Base-by-base conservation (phyloP, 2,888 invertebrate genomes). In the Beris chalybata region DNA sequence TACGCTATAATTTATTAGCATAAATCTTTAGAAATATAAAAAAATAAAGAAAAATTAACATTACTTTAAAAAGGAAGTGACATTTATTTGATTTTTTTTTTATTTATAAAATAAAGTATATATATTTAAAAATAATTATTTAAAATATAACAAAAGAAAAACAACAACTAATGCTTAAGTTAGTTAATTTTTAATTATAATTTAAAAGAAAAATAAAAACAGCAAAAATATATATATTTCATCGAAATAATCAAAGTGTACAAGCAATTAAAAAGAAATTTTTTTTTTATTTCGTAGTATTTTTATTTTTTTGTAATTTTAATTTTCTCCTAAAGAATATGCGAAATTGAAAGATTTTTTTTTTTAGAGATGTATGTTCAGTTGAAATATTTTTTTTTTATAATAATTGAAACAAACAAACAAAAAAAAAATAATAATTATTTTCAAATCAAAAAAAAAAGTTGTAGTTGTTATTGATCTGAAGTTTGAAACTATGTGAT, bases 101-200 rank as follows among this genome's bases (percentile, higher is more conserved):
- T 59, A 59, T 59, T 59, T 59, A 59, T 59, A 59, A 59, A 59
- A 50, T 59, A 15, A 54, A 32, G n/a, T 59, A 59, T 50, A 32
- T 59, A 59, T 59, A 59, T 59, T 50, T 59, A 59, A 59, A 59
- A 13, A 50, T 32, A 48, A 59, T 59, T 59, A 59, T 53, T 63
- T 63, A 63, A 63, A 63, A 31, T 7, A 15, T 31, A 63, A 63
- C 13, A 43, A 32, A 31, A 53, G 13, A 6, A 12, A n/a, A 31
- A 61, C 48, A 61, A 61, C n/a, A 43, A 59, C 59, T 59, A 59
- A 63, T 53, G 53, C 47, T 53, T 63, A 63, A 63, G 53, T 63
- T 63, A 63, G 63, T 63, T 63, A 63, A 63, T 63, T 63, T 52
- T 43, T 63, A 53, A 53, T 44, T 63, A 32, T 63, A 53, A 53